Evolutionary conservation across 2,888 invertebrate genomes (phyloP).

Genomic region (Callyntrura guangdongensis): DNA sequence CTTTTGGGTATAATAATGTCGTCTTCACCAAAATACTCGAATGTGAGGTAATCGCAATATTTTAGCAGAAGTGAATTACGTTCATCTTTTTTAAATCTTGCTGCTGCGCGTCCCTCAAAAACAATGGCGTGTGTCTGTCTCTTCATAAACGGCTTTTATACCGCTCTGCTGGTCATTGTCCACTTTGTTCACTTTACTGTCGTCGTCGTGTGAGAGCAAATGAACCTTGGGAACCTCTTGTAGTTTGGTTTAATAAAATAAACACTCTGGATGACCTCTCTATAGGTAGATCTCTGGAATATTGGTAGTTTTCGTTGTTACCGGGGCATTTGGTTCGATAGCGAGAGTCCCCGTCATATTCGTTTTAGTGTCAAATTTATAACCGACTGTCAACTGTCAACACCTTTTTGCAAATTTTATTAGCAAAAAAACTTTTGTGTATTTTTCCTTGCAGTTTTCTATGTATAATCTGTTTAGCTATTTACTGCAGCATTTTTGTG

Average conservation of each 20-base stretch:
- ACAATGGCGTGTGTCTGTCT: neutral
- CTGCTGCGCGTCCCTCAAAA: neutral
- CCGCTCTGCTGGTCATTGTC: too few species aligned
- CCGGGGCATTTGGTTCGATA: neutral
- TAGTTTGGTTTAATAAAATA: constrained; percentile 2
- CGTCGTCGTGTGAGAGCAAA: neutral
- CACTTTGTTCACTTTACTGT: too few species aligned
- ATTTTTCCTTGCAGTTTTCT: constrained; percentile 26
- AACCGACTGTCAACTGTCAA: constrained; percentile 33
- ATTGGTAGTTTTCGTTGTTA: neutral
- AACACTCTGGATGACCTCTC: constrained; percentile 34
- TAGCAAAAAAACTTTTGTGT: constrained; percentile 21
- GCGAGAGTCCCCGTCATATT: neutral
- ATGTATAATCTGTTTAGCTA: constrained; percentile 37
- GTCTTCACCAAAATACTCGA: neutral
- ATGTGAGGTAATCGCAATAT: constrained; percentile 31
- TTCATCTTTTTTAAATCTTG: neutral
- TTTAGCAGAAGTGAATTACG: neutral
- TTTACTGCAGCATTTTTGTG: too few species aligned
- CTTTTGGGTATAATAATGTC: constrained; percentile 43
- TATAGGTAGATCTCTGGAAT: too few species aligned
- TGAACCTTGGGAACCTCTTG: constrained; percentile 40
- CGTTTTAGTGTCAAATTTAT: constrained; percentile 52
- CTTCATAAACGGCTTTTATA: too few species aligned
- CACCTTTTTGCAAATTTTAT: constrained; percentile 40